Base-by-base conservation (phyloP, 2,888 invertebrate species). In the Diarsia brunnea region DNA sequence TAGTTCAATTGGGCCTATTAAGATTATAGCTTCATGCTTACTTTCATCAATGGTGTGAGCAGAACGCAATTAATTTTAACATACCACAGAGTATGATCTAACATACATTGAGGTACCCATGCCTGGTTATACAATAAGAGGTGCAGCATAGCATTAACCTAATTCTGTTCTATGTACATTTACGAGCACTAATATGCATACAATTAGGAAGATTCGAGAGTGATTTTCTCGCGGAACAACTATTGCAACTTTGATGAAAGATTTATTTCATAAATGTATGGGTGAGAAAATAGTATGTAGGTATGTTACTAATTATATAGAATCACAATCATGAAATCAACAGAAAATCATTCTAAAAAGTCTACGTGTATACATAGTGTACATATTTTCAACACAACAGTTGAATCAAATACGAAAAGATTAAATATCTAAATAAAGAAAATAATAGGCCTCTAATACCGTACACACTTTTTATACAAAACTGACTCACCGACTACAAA, bases 1-100 rank as follows among this genome's bases (percentile, higher is more conserved):
- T 4, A 82, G n/a, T 55, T 55, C 31, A 64, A 71, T 66, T 31
- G 19, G 16, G 49, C 24, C 31, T 68, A 61, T 58, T 24, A 58
- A 53, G 16, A 71, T 71, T n/a, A 83, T 80, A 71, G 73, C 60
- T 73, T 83, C 73, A 83, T 53, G 73, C 63, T 66, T 10, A 21
- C 69, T 80, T 73, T 83, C 47, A 12, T 66, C 51, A 19, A 69
- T 65, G 49, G 47, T 66, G 61, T 71, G 43, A 72, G 68, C 47
- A 80, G 58, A 80, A 73, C 43, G 43, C 68, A 77, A 68, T 71
- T 68, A 73, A 71, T 61, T 74, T 71, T 31, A 49, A 31, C 49
- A 58, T 64, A 71, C 38, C 38, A 24, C n/a, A n/a, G 43, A 27
- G 5, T 76, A 72, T 73, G 51, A 69, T 76, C 24, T 75, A 51